A percentile compares a stretch with the other conserved stretches of the same genome.
phyloP scores from a whole-genome alignment of 2,113 vertebrate species.

The Talpa occidentalis region DNA sequence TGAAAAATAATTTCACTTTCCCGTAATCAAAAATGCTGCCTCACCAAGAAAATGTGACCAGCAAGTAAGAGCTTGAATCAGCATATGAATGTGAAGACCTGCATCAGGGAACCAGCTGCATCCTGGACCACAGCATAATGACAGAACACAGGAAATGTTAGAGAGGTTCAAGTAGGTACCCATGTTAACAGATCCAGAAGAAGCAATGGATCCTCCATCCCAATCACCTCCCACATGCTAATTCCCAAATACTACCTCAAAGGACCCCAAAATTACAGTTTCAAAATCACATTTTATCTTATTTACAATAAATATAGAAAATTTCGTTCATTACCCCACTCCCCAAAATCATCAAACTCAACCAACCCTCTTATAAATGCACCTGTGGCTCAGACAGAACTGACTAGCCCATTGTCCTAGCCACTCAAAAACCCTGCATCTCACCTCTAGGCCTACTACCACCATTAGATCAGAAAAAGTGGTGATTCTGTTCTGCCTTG shows the following conservation, averaged over 20 bases:
- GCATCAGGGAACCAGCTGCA: neutral
- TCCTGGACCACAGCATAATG: too few species aligned
- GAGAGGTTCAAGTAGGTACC: fast-evolving
- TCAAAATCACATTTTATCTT: neutral
- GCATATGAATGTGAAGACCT: neutral
- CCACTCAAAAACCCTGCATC: neutral
- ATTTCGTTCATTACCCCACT: neutral
- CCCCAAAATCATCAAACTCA: neutral
- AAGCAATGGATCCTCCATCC: neutral
- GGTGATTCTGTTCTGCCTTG: neutral
- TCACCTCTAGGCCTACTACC: neutral
- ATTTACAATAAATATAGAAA: neutral
- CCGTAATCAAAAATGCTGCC: neutral
- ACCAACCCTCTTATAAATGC: neutral
- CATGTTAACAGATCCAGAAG: neutral
- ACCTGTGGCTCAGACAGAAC: neutral
- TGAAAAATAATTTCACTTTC: neutral
- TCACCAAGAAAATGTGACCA: neutral
- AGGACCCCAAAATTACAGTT: neutral
- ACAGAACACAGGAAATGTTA: neutral
- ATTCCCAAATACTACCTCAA: neutral
- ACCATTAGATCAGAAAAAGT: neutral
- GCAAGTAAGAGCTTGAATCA: neutral
- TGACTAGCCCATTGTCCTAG: neutral
- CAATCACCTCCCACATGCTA: neutral